Conservation (phyloP, 2,888 invertebrate genomes). For the Melanotus villosus region DNA sequence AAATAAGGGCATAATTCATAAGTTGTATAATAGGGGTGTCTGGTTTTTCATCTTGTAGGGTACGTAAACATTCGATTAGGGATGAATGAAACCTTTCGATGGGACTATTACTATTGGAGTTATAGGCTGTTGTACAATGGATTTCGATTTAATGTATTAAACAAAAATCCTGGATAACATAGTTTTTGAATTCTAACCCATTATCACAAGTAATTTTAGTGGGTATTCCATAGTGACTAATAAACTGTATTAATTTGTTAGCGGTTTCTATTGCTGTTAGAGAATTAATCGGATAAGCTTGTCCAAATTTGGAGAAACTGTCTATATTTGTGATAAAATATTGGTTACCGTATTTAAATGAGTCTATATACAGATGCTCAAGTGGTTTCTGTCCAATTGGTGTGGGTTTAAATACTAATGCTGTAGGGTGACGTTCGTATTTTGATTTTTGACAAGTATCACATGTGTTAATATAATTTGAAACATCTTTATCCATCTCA, state of each 20-base stretch:
- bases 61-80: conserved; percentile 40
- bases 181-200: conserved; percentile 48
- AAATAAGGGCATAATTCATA: too few relatives aligned
- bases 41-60: neutral
- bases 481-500: conserved; percentile 41
- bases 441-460: conserved; percentile 39
- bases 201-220: conserved; percentile 48
- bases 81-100: conserved; percentile 51
- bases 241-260: conserved; percentile 44
- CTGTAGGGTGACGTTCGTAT: conserved; percentile 47
- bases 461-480: conserved; percentile 46
- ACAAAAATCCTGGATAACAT: conserved; percentile 43
- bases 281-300: conserved; percentile 43
- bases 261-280: conserved; percentile 41
- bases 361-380: conserved; percentile 44
- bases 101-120: conserved; percentile 47
- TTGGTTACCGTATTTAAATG: conserved; percentile 15
- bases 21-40: neutral
- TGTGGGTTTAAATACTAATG: conserved; percentile 37
- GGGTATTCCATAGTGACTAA: conserved; percentile 46
- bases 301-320: conserved; percentile 49
- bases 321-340: conserved; percentile 51
- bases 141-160: conserved; percentile 45
- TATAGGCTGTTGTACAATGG: conserved; percentile 44
- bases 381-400: conserved; percentile 41